Percentiles rank a stretch among this genome's conserved stretches.
Evolutionary conservation across 2,797 vertebrate species (phyloP).

Genomic region (Crenuchus spilurus): DNA sequence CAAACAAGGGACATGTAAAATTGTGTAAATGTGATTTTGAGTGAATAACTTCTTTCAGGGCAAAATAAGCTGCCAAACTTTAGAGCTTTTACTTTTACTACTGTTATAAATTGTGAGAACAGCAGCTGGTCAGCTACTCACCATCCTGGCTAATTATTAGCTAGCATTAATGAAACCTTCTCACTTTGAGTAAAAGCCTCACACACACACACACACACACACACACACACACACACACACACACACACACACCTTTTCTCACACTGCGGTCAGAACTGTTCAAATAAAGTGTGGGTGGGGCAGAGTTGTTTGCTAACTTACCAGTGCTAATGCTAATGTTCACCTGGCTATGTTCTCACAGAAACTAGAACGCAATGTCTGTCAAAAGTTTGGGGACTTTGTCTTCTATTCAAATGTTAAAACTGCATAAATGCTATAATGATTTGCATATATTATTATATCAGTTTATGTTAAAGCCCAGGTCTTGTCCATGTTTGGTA

Average conservation of each 20-base stretch:
- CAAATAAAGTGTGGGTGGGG: conserved; percentile 10
- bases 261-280: background rate
- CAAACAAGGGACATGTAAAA: too few species aligned
- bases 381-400: too few species aligned
- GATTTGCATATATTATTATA: too few species aligned
- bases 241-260: conserved; percentile 11
- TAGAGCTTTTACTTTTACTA: too few species aligned
- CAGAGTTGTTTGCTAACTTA: conserved; percentile 28
- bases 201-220: background rate
- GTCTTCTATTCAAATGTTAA: too few species aligned
- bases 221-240: background rate
- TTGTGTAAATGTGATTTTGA: too few species aligned
- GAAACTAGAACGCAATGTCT: conserved; percentile 13
- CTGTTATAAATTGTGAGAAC: conserved; percentile 4
- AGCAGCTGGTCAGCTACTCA: conserved; percentile 44
- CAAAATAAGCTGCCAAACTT: too few species aligned
- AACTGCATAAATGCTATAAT: too few species aligned
- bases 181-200: conserved; percentile 1
- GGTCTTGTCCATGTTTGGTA: too few species aligned
- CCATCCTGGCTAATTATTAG: conserved; percentile 47
- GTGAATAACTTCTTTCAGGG: too few species aligned
- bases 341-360: conserved; percentile 50
- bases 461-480: too few species aligned
- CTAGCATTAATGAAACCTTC: conserved; percentile 7
- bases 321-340: conserved; percentile 2